Conservation (phyloP, 2,113 vertebrate genomes). For the Picathartes gymnocephalus region DNA sequence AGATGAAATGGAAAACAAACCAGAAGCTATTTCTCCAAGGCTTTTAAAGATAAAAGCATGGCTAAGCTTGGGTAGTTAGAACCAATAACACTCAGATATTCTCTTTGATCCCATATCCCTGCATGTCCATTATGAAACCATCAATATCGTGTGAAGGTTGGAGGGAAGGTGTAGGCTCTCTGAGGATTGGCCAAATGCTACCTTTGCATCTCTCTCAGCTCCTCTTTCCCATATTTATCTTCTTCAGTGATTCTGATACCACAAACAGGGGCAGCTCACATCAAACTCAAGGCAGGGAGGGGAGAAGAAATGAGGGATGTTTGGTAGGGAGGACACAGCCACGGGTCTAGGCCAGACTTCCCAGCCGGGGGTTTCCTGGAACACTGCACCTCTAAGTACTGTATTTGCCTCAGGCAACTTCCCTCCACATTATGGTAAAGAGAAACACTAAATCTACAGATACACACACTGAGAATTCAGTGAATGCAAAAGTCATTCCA, state of each 20-base stretch:
- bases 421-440: background rate
- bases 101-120: constrained; percentile 55
- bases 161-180: constrained; percentile 21
- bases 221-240: background rate
- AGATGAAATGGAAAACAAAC: constrained; percentile 45
- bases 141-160: background rate
- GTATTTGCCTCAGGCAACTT: constrained; percentile 36
- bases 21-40: constrained; percentile 45
- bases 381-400: background rate
- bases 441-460: constrained; percentile 9
- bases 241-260: background rate
- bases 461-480: background rate
- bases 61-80: constrained; percentile 45
- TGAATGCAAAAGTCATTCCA: background rate
- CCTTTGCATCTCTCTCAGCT: background rate
- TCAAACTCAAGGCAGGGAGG: background rate
- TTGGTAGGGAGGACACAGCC: background rate
- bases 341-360: background rate
- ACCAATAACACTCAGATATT: constrained; percentile 30
- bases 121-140: constrained; percentile 29
- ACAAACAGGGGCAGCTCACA: background rate
- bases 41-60: constrained; percentile 66
- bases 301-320: background rate
- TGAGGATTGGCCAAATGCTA: background rate
- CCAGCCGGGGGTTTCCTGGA: background rate